These are phyloP conservation scores for Patagioenas fasciata DNA, from an alignment of 2,113 vertebrate genomes.

Conservation along the genomic window DNA sequence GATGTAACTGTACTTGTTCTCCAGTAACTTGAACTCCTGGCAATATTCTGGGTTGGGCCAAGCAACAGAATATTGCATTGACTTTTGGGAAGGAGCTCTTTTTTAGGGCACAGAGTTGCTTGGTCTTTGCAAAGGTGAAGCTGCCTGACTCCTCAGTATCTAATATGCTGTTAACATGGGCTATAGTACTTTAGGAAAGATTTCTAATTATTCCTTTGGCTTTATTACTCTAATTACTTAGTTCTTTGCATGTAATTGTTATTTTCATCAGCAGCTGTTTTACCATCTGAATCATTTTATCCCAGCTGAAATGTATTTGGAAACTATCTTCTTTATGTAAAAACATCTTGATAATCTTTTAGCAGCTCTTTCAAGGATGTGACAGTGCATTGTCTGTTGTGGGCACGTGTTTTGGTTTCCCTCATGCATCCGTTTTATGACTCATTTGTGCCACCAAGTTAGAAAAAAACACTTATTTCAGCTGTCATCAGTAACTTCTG, in stretches of 20 bases:
- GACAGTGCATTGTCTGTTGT: not conserved
- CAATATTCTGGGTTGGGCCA: not conserved
- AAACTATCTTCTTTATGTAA: not conserved
- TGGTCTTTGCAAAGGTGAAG: not conserved
- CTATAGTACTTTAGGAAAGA: not conserved
- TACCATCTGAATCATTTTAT: not conserved
- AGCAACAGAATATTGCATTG: not conserved
- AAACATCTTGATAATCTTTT: not conserved
- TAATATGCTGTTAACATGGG: not conserved
- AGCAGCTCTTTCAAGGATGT: not conserved
- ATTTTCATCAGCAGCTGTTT: not conserved
- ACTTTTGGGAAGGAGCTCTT: not conserved
- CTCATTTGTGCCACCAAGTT: not conserved
- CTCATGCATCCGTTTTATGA: not conserved
- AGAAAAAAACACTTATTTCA: not conserved
- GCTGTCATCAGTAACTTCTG: not conserved
- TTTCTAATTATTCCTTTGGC: not conserved
- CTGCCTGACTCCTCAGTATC: not conserved
- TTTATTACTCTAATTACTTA: not conserved
- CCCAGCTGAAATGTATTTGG: not conserved
- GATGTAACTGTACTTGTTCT: not conserved
- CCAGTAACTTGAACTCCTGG: not conserved
- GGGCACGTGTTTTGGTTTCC: not conserved
- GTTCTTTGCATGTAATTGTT: not conserved
- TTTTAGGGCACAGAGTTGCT: not conserved